Evolutionary conservation across 2,797 vertebrate species (phyloP), one percentile per base, ranked within the genome.

Genomic region (Lates japonicus): DNA sequence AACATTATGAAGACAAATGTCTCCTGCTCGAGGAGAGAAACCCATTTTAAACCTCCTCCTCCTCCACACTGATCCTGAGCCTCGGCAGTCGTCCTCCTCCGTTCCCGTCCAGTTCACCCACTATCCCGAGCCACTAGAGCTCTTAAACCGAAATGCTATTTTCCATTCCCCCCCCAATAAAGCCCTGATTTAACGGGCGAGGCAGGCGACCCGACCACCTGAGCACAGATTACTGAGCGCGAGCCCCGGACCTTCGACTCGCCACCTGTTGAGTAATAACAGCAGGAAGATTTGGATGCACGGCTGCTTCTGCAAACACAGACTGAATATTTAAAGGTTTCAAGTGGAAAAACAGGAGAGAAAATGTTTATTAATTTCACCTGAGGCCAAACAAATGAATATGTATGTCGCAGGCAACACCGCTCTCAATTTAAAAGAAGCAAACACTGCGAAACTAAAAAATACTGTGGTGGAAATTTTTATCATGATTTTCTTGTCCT

Each of bases 201-300:
- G 29, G 66, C 46, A 25, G 78, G 63, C 22, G 49, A 44, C 67
- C 31, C 52, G 55, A 73, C 74, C 77, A 76, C 87, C 75, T 78
- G 74, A 86, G 77, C 82, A 42, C 70, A 76, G 70, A 76, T 73
- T 83, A 82, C 67, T 49, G 59, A 54, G 25, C 10, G 54, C 75
- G 25, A 77, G 72, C 44, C 65, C 49, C 61, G 73, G 74, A 73
- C 78, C 70, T 62, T 44, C 11, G 65, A 75, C 79, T 35, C 76
- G 44, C 35, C 70, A 76, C 66, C 80, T 79, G 85, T 78, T 71
- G 41, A 11, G 59, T 64, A 64, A 64, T 65, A 58, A 71, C 52
- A 64, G 74, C 51, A 37, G 64, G 51, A 33, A 58, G 72, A 82
- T 82, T 60, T 57, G 55, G 61, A 82, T 63, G 76, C 68, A 62